A percentile compares a stretch with the other conserved stretches of the same genome.
Conservation (phyloP, 1,140 invertebrate species). For the Temnothorax curvispinosus region DNA sequence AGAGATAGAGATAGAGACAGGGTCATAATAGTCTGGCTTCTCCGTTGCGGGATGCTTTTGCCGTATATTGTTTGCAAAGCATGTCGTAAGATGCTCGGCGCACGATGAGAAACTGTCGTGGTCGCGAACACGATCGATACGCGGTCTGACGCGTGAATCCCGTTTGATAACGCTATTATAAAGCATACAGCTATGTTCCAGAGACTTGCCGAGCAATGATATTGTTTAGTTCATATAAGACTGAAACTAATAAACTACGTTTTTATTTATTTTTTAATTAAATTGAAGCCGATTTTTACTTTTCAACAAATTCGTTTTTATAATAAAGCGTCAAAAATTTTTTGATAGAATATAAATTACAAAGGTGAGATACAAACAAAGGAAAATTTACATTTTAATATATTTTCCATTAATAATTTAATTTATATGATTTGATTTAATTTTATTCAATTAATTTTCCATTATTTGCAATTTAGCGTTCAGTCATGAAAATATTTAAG, state of each 20-base stretch:
- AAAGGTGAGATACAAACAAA: background rate
- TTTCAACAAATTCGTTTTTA: background rate
- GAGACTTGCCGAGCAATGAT: background rate
- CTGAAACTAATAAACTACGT: background rate
- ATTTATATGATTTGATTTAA: too few species aligned
- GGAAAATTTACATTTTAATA: background rate
- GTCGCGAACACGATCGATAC: constrained; percentile 49
- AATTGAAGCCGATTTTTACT: background rate
- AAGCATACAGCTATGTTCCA: background rate
- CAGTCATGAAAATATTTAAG: background rate
- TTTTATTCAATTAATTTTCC: too few species aligned
- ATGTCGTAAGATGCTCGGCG: constrained; percentile 50
- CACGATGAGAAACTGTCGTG: constrained; percentile 58
- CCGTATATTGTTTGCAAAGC: constrained; percentile 58
- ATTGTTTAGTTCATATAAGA: background rate
- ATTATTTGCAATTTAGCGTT: background rate
- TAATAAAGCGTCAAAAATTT: background rate
- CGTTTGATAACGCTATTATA: constrained; percentile 42
- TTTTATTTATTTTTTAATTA: background rate
- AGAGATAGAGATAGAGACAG: background rate
- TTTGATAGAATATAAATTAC: background rate
- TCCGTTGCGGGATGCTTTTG: constrained; percentile 45
- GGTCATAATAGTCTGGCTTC: constrained; percentile 40
- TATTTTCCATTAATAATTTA: background rate
- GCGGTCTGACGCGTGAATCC: constrained; percentile 40